A percentile compares a stretch with the other conserved stretches of the same genome.
Conservation (phyloP, 2,113 vertebrate species). For the Odontesthes bonariensis region DNA sequence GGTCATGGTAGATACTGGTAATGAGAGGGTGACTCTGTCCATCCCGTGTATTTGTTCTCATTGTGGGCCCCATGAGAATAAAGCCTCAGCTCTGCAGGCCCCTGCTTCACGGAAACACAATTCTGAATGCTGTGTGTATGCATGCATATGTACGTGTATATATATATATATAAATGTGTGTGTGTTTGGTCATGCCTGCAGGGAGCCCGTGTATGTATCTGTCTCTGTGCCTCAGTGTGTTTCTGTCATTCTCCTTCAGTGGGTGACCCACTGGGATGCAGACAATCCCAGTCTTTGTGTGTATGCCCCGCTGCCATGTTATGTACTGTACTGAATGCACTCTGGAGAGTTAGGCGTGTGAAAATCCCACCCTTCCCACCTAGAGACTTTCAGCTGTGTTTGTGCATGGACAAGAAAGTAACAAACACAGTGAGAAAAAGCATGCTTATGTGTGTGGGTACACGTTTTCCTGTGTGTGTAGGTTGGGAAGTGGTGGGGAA, state of each 20-base stretch:
- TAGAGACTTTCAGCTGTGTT: constrained; percentile 64
- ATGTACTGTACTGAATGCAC: constrained; percentile 81
- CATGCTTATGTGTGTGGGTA: constrained; percentile 4
- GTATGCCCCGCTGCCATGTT: constrained; percentile 68
- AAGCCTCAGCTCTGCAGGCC: constrained; percentile 9
- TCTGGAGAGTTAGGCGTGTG: constrained; percentile 77
- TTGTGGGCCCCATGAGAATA: constrained; percentile 4
- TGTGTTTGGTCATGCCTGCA: constrained; percentile 27
- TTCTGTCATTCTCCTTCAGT: constrained; percentile 64
- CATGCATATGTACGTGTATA: background rate
- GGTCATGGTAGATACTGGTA: background rate
- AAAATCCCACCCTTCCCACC: constrained; percentile 78
- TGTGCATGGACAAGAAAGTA: constrained; percentile 13
- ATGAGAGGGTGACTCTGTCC: constrained; percentile 22
- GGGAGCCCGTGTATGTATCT: constrained; percentile 55
- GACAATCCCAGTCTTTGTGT: constrained; percentile 79
- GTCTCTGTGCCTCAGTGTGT: constrained; percentile 58
- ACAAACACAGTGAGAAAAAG: constrained; percentile 16
- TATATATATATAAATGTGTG: constrained; percentile 1
- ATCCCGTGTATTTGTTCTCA: constrained; percentile 6
- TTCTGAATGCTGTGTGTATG: constrained; percentile 8
- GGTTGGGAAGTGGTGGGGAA: constrained; percentile 54
- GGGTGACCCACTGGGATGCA: constrained; percentile 63
- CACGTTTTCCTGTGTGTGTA: constrained; percentile 18
- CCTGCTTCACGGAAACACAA: constrained; percentile 31